A percentile compares a stretch with the other conserved stretches of the same genome.
phyloP scores from a whole-genome alignment of 2,888 invertebrate species.

The Lordiphosa fenestrarum region DNA sequence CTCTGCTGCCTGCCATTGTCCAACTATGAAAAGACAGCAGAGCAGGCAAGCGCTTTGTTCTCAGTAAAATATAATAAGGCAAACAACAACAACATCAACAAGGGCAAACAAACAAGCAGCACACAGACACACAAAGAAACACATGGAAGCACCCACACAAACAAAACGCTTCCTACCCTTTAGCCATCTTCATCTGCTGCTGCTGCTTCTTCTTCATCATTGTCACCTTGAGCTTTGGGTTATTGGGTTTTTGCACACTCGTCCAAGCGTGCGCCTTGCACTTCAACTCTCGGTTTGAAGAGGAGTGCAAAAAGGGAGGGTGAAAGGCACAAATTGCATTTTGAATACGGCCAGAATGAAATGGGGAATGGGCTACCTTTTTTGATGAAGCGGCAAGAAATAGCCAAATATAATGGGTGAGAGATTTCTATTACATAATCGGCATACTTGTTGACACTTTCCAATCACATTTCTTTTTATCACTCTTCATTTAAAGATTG shows the following conservation, averaged over 20 bases:
- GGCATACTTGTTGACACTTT: no score
- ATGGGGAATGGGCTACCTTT: slow-evolving; percentile 9
- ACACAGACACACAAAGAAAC: slow-evolving; percentile 12
- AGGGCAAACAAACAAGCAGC: slow-evolving; percentile 54
- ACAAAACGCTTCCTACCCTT: slow-evolving; percentile 13
- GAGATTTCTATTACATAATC: no score
- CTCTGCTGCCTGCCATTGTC: slow-evolving; percentile 37
- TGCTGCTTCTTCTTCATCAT: slow-evolving; percentile 50
- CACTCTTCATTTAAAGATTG: no score
- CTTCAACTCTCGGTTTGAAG: slow-evolving; percentile 30
- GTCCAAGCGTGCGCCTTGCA: slow-evolving; percentile 55
- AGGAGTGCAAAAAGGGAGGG: slow-evolving; percentile 12
- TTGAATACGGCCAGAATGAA: slow-evolving; percentile 8
- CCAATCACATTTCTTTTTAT: no score
- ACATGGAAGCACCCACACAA: slow-evolving; percentile 17
- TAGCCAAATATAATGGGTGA: neutral
- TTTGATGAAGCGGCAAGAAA: neutral
- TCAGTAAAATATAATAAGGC: slow-evolving; percentile 66
- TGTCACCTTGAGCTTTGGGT: slow-evolving; percentile 73
- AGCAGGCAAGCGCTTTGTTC: slow-evolving; percentile 42
- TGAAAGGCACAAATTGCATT: slow-evolving; percentile 8
- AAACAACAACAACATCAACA: slow-evolving; percentile 33
- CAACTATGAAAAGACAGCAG: slow-evolving; percentile 61
- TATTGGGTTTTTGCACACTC: slow-evolving; percentile 61
- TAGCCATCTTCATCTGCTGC: slow-evolving; percentile 14